A percentile compares a stretch with the other conserved stretches of the same genome.
phyloP scores from a whole-genome alignment of 2,797 vertebrate species.

The Telmatherina bonti region DNA sequence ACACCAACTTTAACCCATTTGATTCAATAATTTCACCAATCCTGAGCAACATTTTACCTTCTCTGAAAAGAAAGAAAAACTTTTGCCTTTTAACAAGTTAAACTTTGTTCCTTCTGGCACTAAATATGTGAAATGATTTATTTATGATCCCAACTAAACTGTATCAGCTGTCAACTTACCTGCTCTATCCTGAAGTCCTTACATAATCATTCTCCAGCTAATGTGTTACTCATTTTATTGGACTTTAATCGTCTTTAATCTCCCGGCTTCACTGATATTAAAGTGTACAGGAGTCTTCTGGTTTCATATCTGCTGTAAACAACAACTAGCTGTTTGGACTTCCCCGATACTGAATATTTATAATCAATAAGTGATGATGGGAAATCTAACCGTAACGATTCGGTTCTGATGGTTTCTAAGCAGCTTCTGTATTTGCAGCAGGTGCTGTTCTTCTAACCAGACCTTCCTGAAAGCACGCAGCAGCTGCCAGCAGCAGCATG shows the following conservation, averaged over 20 bases:
- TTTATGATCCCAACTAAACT: not conserved
- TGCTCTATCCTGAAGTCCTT: not conserved
- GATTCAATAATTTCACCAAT: too few species aligned
- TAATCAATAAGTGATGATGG: not conserved
- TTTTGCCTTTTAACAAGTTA: not conserved
- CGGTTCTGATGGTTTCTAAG: not conserved
- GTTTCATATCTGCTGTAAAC: not conserved
- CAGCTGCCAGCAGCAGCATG: not conserved
- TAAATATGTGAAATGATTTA: not conserved
- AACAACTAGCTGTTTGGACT: too few species aligned
- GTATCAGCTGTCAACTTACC: not conserved
- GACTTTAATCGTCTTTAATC: slow-evolving; percentile 1
- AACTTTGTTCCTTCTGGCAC: not conserved
- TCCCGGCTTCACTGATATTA: not conserved
- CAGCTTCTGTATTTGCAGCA: not conserved
- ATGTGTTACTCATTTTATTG: not conserved
- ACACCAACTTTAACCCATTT: too few species aligned
- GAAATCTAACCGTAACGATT: not conserved
- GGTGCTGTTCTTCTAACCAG: not conserved
- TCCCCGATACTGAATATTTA: not conserved
- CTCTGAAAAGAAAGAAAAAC: too few species aligned
- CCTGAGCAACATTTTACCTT: too few species aligned
- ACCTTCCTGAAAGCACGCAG: not conserved
- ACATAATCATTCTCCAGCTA: not conserved
- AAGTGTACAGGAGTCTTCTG: not conserved